phyloP scores from a whole-genome alignment of 2,888 invertebrate genomes.

The Globia sparganii region DNA sequence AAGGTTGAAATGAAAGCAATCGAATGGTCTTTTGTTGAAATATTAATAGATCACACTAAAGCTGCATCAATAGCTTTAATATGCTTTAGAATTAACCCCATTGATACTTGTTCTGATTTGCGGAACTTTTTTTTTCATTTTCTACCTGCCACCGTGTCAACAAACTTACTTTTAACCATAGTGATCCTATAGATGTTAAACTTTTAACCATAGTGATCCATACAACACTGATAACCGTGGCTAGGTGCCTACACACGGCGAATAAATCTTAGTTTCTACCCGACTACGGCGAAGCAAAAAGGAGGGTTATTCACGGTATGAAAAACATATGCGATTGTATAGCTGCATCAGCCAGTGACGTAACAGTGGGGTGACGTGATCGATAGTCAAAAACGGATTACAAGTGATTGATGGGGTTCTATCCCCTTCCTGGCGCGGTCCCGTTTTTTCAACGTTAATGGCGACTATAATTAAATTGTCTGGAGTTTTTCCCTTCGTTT shows the following conservation, averaged over 20 bases:
- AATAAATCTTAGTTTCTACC: background rate
- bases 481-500: slow-evolving; percentile 24
- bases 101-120: no score
- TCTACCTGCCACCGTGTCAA: no score
- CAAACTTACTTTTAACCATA: background rate
- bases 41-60: background rate
- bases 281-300: no score
- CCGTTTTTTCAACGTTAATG: slow-evolving; percentile 48
- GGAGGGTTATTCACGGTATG: background rate
- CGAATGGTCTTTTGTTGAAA: background rate
- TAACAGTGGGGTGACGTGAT: slow-evolving; percentile 66
- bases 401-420: slow-evolving; percentile 73
- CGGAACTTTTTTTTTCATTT: no score
- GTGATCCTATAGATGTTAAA: background rate
- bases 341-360: slow-evolving; percentile 25
- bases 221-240: no score
- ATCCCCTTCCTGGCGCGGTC: slow-evolving; percentile 57
- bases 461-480: slow-evolving; percentile 41
- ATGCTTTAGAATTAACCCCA: background rate
- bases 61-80: background rate
- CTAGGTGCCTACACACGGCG: no score
- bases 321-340: slow-evolving; percentile 10
- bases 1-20: background rate
- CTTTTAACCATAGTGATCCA: background rate
- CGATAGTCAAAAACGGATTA: slow-evolving; percentile 73